These are phyloP conservation scores for Cosmopolites sordidus DNA, from an alignment of 2,888 invertebrate genomes.

Conservation along the genomic window DNA sequence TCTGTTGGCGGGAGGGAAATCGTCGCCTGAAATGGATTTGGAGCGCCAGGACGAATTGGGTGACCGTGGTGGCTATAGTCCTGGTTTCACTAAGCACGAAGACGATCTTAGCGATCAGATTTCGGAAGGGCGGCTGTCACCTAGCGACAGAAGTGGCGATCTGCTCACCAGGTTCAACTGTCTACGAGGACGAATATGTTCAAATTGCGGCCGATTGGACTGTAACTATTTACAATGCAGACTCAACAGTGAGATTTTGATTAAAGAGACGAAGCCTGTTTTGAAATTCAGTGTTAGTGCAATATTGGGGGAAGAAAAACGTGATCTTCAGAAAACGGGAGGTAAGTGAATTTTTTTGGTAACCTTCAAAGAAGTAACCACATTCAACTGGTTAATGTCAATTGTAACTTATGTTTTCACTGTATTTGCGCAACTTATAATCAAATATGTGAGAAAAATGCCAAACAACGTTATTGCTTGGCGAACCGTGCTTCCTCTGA, in stretches of 20 bases:
- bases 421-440: no score
- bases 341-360: no score
- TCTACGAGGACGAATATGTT: slow-evolving; percentile 49
- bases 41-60: slow-evolving; percentile 26
- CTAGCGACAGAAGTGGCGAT: slow-evolving; percentile 25
- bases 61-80: slow-evolving; percentile 29
- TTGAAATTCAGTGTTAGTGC: slow-evolving; percentile 92
- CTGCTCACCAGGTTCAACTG: slow-evolving; percentile 43
- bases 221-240: slow-evolving; percentile 51
- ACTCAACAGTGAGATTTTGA: slow-evolving; percentile 35
- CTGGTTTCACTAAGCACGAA: slow-evolving; percentile 26
- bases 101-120: slow-evolving; percentile 33
- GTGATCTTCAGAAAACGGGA: slow-evolving; percentile 27
- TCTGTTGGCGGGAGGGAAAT: slow-evolving; percentile 42
- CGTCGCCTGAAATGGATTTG: slow-evolving; percentile 39
- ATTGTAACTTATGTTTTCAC: no score
- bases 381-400: no score
- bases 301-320: slow-evolving; percentile 66
- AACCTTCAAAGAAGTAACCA: no score
- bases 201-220: slow-evolving; percentile 55
- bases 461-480: no score
- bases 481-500: no score
- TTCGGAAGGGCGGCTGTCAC: slow-evolving; percentile 39
- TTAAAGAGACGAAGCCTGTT: slow-evolving; percentile 62
- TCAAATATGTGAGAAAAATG: no score